A percentile compares a stretch with the other conserved stretches of the same genome.
Conservation (phyloP, 2,113 vertebrate genomes). For the Halcyon malimbica region DNA sequence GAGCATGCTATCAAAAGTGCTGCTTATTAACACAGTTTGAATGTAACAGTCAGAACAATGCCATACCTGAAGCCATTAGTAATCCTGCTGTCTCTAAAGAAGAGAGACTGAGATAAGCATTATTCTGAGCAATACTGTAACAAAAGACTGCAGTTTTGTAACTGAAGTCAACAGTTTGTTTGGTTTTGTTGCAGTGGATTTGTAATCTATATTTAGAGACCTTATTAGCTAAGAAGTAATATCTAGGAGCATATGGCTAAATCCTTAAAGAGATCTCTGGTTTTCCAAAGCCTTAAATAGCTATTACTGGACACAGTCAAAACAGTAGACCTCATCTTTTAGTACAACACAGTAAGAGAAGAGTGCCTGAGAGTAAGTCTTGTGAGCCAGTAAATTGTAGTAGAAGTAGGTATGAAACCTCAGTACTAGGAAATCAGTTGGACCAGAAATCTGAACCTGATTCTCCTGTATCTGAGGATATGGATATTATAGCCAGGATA, state of each 20-base stretch:
- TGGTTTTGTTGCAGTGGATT: background rate
- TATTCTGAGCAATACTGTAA: background rate
- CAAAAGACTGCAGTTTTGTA: background rate
- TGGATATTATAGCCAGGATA: background rate
- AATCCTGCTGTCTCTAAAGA: background rate
- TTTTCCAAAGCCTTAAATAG: background rate
- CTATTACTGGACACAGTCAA: background rate
- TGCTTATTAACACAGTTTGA: background rate
- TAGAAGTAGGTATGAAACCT: background rate
- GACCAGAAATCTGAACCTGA: background rate
- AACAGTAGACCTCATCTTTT: background rate
- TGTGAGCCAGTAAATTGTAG: background rate
- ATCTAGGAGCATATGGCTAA: slow-evolving; percentile 3
- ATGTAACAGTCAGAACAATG: background rate
- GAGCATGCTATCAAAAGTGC: background rate
- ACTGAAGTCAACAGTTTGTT: background rate
- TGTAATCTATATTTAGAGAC: background rate
- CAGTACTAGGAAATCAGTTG: background rate
- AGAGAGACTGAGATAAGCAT: background rate
- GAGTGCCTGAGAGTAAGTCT: background rate
- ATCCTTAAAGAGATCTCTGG: background rate
- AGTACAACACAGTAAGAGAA: background rate
- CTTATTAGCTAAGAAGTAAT: background rate
- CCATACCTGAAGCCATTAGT: background rate
- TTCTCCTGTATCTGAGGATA: background rate